These are phyloP conservation scores for Ailurus styani DNA, from an alignment of 2,113 vertebrate genomes.

Conservation along the genomic window DNA sequence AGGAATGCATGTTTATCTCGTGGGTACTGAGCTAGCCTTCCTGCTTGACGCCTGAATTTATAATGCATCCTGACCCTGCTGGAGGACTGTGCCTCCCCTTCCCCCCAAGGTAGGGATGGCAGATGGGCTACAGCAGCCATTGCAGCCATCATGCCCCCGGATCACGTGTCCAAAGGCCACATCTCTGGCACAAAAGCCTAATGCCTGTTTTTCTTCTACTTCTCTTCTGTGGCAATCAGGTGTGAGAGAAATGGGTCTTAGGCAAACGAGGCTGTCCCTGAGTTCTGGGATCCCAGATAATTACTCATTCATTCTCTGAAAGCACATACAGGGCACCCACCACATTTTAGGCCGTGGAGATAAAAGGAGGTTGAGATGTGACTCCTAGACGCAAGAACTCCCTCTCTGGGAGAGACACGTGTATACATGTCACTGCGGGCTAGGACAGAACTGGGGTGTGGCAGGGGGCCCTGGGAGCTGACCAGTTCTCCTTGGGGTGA, in stretches of 20 bases:
- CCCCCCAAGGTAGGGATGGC: conserved; percentile 42
- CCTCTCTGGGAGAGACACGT: background rate
- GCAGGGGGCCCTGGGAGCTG: background rate
- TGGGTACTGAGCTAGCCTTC: conserved; percentile 59
- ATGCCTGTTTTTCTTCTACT: background rate
- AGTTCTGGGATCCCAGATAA: background rate
- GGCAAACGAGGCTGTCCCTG: background rate
- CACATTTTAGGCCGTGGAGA: background rate
- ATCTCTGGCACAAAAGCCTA: background rate
- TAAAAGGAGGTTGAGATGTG: background rate
- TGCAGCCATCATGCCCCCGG: too few relatives aligned
- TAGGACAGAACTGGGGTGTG: background rate
- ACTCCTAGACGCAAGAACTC: fast-evolving
- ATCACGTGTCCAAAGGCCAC: background rate
- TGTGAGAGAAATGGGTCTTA: background rate
- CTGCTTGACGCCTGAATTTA: conserved; percentile 68
- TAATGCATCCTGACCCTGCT: conserved; percentile 59
- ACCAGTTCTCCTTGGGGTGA: background rate
- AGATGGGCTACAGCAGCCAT: conserved; percentile 1
- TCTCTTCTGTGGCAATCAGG: background rate
- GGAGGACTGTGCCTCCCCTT: conserved; percentile 53
- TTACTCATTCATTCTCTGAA: background rate
- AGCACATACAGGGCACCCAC: background rate
- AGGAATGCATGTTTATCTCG: conserved; percentile 70
- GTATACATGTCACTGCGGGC: fast-evolving